Evolutionary conservation across 2,113 vertebrate genomes (phyloP), one percentile per base, ranked within the genome.

Genomic region (Leptocoma aspasia): DNA sequence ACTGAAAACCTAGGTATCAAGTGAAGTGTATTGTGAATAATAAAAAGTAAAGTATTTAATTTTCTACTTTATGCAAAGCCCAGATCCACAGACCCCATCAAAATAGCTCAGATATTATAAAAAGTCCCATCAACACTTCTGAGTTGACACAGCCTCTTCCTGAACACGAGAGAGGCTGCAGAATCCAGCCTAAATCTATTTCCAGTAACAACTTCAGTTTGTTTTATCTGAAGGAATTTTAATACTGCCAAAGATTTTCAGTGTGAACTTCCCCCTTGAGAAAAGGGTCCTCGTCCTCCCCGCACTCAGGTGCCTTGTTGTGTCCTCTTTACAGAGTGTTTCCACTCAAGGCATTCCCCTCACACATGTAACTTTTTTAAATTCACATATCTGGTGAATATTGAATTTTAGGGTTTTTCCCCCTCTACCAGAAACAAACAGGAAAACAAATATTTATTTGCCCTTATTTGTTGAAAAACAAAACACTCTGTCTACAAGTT

Each of bases 201-300:
- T 70, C 33, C 47, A 37, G 28, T 24, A 80, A 21, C 57, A n/a
- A 61, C 35, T 72, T 59, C 44, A 10, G 15, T 76, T 85, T 42
- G 19, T 76, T 90, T 90, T 59, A 84, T 27, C 41, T 6, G 33
- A 70, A 77, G 17, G 20, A 85, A 59, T 63, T 68, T 22, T 35
- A 77, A 59, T 50, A 57, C 57, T 87, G 61, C 69, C 95, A 96
- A 96, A 95, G 85, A 64, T 50, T 52, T 80, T 73, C 68, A 39
- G 30, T 37, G 35, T 2, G 57, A 68, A 28, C 61, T 68, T 81
- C 35, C 44, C 68, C 79, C 64, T 52, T 8, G 21, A 64, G n/a
- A 76, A 60, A 35, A 52, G 57, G 11, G 27, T 91, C 59, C 85
- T 61, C 3, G 0, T 37, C 12, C 44, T 65, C 33, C 4, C 14